phyloP scores from a whole-genome alignment of 2,888 invertebrate genomes.

The Hesperia comma region DNA sequence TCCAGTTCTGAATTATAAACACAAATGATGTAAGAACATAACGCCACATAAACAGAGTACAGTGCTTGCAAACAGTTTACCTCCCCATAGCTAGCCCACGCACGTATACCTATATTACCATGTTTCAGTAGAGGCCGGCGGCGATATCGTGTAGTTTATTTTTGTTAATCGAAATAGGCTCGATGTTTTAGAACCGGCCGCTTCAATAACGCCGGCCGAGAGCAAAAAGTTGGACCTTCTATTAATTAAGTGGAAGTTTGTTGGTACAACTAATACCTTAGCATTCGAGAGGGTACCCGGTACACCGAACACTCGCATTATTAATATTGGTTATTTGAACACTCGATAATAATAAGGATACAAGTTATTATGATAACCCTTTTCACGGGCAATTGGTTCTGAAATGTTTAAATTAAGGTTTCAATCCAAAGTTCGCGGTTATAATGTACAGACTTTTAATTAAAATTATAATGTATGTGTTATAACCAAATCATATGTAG shows the following conservation, averaged over 20 bases:
- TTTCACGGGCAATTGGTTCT: constrained; percentile 6
- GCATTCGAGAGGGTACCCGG: background rate
- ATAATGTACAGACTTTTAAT: background rate
- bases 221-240: constrained; percentile 17
- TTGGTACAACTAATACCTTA: constrained; percentile 9
- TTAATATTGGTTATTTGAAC: background rate
- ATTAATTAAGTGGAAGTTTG: constrained; percentile 25
- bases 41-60: background rate
- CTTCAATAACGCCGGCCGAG: constrained; percentile 19
- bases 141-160: constrained; percentile 32
- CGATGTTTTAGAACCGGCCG: constrained; percentile 17
- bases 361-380: constrained; percentile 1
- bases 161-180: constrained; percentile 36
- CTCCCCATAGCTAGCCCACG: constrained; percentile 18
- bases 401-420: background rate
- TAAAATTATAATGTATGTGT: background rate
- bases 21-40: background rate
- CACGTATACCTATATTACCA: constrained; percentile 1
- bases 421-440: background rate
- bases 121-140: constrained; percentile 21
- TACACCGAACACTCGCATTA: background rate
- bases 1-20: background rate
- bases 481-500: background rate
- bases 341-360: background rate
- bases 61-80: background rate